Evolutionary conservation across 2,113 vertebrate genomes (phyloP), one percentile per base, ranked within the genome.

Genomic region (Otus sunia): DNA sequence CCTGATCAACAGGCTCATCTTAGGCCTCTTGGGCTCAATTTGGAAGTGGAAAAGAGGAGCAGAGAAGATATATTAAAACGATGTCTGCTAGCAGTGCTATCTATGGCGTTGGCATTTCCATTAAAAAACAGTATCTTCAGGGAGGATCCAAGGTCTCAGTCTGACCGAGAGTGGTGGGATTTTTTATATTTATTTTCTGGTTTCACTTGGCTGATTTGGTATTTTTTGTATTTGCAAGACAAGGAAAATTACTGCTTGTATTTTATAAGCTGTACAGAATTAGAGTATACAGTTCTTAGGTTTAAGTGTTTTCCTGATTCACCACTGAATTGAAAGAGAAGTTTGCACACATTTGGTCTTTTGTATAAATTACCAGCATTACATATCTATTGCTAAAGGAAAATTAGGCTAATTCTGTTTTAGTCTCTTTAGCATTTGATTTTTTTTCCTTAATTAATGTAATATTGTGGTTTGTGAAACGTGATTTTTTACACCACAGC

Each of bases 21-120:
- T 93, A 94, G 95, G 82, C 95, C 97, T 94, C 91, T 96, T 97
- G 98, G 96, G 96, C 98, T 98, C 93, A 97, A 90, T 98, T 98
- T 97, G 85, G 95, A 97, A 97, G 43, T 94, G 86, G 92, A 93
- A 94, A 92, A 95, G 91, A 86, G 72, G 83, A 93, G 63, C 93
- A 95, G 95, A 96, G 93, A 87, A 96, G 20, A 91, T 96, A 59
- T 49, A 84, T 88, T 49, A 49, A 68, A 84, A 45, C 32, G 58
- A 11, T n/a, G 15, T 74, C 82, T 95, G 50, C 50, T 84, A n/a
- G 5, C 69, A 37, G 52, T 55, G 78, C 20, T 39, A 8, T 45
- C 12, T 45, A 59, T 21, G 23, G 37, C 87, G 68, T 95, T 93
- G 88, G 30, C 80, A 91, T 94, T 96, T 88, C 69, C 73, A 76